phyloP scores from a whole-genome alignment of 2,888 invertebrate species.

The Clunio marinus region DNA sequence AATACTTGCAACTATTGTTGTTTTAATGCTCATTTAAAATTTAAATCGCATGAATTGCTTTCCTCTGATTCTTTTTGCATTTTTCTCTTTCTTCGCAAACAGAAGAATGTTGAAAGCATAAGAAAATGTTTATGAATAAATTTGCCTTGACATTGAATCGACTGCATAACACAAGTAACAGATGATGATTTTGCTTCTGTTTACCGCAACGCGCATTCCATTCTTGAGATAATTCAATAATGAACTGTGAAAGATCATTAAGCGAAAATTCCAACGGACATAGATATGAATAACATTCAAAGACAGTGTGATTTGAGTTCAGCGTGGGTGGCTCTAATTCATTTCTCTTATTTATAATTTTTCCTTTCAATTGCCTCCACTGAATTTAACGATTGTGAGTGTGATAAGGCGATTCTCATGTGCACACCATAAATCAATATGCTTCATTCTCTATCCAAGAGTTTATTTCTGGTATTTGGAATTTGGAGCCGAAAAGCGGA shows the following conservation, averaged over 20 bases:
- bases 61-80: not conserved
- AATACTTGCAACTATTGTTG: conserved; percentile 31
- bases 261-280: not conserved
- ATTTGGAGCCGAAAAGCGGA: not conserved
- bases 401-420: conserved; percentile 9
- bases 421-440: conserved; percentile 1
- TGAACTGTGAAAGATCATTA: no score
- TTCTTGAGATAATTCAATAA: no score
- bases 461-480: not conserved
- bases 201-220: not conserved
- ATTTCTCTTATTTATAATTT: not conserved
- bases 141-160: conserved; percentile 31
- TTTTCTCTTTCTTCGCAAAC: not conserved
- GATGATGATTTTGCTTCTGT: no score
- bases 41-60: not conserved
- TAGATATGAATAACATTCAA: not conserved
- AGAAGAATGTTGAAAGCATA: not conserved
- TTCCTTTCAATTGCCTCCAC: not conserved
- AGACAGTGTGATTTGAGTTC: not conserved
- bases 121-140: conserved; percentile 31
- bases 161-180: conserved; percentile 14
- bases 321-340: not conserved
- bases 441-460: not conserved
- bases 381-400: not conserved
- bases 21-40: not conserved